A percentile compares a stretch with the other conserved stretches of the same genome.
Evolutionary conservation across 2,888 invertebrate species (phyloP).

Genomic region (Tipula confusa): DNA sequence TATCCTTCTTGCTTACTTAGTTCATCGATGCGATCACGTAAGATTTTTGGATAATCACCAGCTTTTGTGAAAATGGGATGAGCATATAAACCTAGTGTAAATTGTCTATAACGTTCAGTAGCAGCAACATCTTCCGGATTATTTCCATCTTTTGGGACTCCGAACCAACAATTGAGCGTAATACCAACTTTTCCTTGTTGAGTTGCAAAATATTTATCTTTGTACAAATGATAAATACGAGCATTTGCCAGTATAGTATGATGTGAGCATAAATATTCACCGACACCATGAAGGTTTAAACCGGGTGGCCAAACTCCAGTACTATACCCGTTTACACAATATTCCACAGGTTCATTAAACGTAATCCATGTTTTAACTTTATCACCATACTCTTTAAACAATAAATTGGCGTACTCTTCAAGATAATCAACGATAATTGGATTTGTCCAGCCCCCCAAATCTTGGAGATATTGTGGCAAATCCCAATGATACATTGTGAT

Average conservation of each 20-base stretch:
- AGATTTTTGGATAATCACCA: conserved; percentile 44
- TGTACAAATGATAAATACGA: conserved; percentile 43
- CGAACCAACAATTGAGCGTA: conserved; percentile 40
- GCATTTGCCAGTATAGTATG: conserved; percentile 55
- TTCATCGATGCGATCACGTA: conserved; percentile 41
- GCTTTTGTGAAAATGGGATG: conserved; percentile 42
- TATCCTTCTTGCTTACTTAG: conserved; percentile 44
- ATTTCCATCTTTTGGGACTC: conserved; percentile 37
- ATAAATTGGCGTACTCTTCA: conserved; percentile 51
- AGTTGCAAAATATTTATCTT: conserved; percentile 38
- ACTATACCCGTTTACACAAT: conserved; percentile 52
- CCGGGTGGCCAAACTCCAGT: conserved; percentile 39
- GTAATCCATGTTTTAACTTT: conserved; percentile 57
- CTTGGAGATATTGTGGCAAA: conserved; percentile 53
- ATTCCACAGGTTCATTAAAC: conserved; percentile 55
- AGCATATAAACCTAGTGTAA: conserved; percentile 45
- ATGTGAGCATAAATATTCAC: conserved; percentile 53
- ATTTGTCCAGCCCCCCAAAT: conserved; percentile 54
- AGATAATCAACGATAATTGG: conserved; percentile 51
- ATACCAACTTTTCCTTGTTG: conserved; percentile 43
- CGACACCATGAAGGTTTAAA: conserved; percentile 49
- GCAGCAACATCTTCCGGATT: conserved; percentile 35
- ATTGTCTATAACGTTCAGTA: background rate
- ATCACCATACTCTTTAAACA: conserved; percentile 51
- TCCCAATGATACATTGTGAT: conserved; percentile 58